These are phyloP conservation scores for Anagrus nilaparvatae DNA, from an alignment of 1,140 invertebrate genomes.

Conservation along the genomic window DNA sequence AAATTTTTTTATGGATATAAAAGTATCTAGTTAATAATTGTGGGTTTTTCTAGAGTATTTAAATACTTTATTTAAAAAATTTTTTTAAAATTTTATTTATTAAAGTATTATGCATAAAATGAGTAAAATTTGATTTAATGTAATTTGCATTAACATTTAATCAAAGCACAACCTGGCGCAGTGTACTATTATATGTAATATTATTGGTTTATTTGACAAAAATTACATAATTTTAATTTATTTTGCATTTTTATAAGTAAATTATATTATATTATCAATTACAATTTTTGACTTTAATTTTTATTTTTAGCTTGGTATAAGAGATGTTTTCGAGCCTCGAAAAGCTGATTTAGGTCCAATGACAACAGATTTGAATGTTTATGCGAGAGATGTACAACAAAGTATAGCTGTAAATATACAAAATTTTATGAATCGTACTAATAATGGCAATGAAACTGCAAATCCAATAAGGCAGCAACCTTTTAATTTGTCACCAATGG, in stretches of 20 bases:
- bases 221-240: slow-evolving; percentile 2
- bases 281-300: background rate
- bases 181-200: too few relatives aligned
- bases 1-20: too few relatives aligned
- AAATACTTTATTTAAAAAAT: too few relatives aligned
- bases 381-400: slow-evolving; percentile 71
- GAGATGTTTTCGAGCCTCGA: slow-evolving; percentile 65
- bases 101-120: too few relatives aligned
- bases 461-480: slow-evolving; percentile 16
- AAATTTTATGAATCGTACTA: slow-evolving; percentile 56
- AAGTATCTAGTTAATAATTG: too few relatives aligned
- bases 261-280: background rate
- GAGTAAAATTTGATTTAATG: too few relatives aligned
- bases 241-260: background rate
- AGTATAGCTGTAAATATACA: slow-evolving; percentile 68
- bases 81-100: too few relatives aligned
- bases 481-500: slow-evolving; percentile 19
- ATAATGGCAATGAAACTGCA: too few relatives aligned
- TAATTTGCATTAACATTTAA: too few relatives aligned
- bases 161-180: too few relatives aligned
- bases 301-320: slow-evolving; percentile 54
- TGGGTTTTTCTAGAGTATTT: too few relatives aligned
- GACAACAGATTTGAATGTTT: slow-evolving; percentile 61
- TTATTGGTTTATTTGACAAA: too few relatives aligned
- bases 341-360: slow-evolving; percentile 64